Evolutionary conservation across 2,113 vertebrate species (phyloP), one percentile per base, ranked within the genome.

Genomic region (Connochaetes taurinus): DNA sequence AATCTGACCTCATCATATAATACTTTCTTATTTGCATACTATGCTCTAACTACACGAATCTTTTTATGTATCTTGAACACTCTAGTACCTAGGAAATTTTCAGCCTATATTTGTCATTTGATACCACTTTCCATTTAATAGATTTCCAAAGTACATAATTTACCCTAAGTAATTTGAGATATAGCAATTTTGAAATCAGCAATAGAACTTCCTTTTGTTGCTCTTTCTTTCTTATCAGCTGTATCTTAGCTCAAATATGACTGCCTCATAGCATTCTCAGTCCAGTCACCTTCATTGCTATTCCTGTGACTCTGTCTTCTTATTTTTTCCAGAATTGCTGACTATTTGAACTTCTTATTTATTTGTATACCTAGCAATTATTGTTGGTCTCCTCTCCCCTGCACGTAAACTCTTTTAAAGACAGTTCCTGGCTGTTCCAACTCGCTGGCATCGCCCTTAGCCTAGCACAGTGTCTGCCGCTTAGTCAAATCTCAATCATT

Each of bases 341-440:
- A 90, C 36, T 57, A n/a, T 95, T 96, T 95, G 81, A 89, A 90
- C 64, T 76, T 21, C 43, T 93, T 87, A 74, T 40, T 71, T 88
- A 55, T 53, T 87, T 55, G 12, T 81, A 27, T 60, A 31, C 36
- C 36, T 90, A 93, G 43, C 53, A 84, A 67, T 83, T 90, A 62
- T 81, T 91, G 83, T 91, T 50, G 60, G 2, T 87, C 6, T 89
- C 13, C 81, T 91, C n/a, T 57, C 33, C 7, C 17, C 82, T 87
- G 57, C 87, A 67, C 21, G 76, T 78, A 53, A 50, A 12, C 10
- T 83, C 40, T 36, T 57, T 7, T 47, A 82, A 90, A 58, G 19
- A 47, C 14, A 57, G 5, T 4, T 55, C 17, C 27, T 91, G 10
- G 15, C 16, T 4, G 6, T 87, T 87, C 50, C 86, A 10, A 53